phyloP scores from a whole-genome alignment of 2,113 vertebrate genomes.

The Hemicordylus capensis region DNA sequence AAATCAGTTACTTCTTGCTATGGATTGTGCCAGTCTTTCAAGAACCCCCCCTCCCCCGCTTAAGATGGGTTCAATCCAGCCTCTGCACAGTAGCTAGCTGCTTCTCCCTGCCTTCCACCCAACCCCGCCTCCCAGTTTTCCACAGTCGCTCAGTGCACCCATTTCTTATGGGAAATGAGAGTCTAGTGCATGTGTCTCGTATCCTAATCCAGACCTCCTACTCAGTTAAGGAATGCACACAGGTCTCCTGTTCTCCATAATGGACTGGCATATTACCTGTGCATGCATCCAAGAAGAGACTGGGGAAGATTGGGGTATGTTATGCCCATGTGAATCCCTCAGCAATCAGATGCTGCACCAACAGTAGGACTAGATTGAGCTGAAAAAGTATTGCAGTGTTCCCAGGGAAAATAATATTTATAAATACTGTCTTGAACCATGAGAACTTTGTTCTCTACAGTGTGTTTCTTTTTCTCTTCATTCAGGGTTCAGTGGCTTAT shows the following conservation, averaged over 20 bases:
- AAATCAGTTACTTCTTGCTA: background rate
- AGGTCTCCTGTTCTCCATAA: no score
- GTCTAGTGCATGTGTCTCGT: no score
- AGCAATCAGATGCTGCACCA: no score
- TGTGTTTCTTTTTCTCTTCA: slow-evolving; percentile 2
- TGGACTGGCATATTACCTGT: background rate
- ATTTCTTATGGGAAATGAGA: no score
- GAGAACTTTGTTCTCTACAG: background rate
- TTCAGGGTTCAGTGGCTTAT: slow-evolving; percentile 80
- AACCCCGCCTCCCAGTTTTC: no score
- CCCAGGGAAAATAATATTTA: background rate
- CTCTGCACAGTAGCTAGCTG: background rate
- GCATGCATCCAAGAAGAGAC: background rate
- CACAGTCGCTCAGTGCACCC: no score
- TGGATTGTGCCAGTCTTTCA: background rate
- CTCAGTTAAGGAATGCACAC: no score
- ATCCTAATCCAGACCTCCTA: no score
- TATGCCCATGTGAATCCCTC: background rate
- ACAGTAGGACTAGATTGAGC: no score
- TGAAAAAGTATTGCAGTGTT: background rate
- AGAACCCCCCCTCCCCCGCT: background rate
- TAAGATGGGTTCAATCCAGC: background rate
- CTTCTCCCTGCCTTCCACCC: no score
- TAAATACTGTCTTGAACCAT: background rate
- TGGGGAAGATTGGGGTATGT: background rate